A percentile compares a stretch with the other conserved stretches of the same genome.
Evolutionary conservation across 2,888 invertebrate genomes (phyloP).

Genomic region (Erebia aethiops): DNA sequence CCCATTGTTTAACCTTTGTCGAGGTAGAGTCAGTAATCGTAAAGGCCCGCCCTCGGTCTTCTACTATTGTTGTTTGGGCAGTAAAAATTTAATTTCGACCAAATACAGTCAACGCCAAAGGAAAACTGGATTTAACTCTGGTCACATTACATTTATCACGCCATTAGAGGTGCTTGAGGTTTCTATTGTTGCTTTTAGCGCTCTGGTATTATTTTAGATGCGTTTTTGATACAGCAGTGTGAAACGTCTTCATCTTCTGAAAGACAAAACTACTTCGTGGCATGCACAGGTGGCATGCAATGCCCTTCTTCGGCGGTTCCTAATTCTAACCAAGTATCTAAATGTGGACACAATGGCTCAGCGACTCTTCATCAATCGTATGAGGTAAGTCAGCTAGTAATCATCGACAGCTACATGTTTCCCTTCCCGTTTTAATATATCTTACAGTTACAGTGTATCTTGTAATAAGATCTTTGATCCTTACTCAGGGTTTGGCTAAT

Average conservation of each 20-base stretch:
- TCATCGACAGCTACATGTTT: too few relatives aligned
- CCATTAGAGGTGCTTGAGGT: neutral
- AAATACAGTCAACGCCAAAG: constrained; percentile 25
- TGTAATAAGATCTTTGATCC: neutral
- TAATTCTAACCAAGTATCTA: too few relatives aligned
- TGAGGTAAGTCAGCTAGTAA: too few relatives aligned
- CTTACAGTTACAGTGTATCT: neutral
- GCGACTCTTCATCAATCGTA: too few relatives aligned
- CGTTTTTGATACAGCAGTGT: neutral
- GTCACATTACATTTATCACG: neutral
- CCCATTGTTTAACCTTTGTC: constrained; percentile 73
- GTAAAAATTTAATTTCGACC: constrained; percentile 37
- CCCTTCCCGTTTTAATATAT: too few relatives aligned
- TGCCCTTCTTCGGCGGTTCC: too few relatives aligned
- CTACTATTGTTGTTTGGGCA: constrained; percentile 39
- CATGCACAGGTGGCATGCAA: neutral
- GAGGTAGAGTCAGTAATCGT: constrained; percentile 59
- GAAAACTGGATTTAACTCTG: neutral
- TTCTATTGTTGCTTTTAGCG: neutral
- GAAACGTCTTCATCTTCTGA: neutral
- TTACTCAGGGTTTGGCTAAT: neutral
- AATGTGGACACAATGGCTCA: too few relatives aligned
- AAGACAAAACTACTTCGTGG: neutral
- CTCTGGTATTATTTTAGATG: neutral
- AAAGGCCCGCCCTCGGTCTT: constrained; percentile 64